phyloP scores from a whole-genome alignment of 2,888 invertebrate species.

The Phrixothrix hirtus region DNA sequence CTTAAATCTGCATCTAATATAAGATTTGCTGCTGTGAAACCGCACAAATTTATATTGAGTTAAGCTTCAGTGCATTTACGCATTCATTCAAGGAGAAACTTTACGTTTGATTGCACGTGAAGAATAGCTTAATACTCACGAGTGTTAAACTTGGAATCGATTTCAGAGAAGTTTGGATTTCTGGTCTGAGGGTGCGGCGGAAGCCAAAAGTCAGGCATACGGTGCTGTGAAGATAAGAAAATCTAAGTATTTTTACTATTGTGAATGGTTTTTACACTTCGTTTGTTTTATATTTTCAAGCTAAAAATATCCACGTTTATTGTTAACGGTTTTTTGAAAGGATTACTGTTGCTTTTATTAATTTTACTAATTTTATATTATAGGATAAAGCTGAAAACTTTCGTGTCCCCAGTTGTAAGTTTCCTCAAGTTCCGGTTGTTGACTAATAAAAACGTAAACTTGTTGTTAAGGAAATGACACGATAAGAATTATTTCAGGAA shows the following conservation, averaged over 20 bases:
- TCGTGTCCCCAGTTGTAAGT: too few relatives aligned
- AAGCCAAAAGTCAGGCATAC: slow-evolving; percentile 26
- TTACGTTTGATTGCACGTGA: slow-evolving; percentile 54
- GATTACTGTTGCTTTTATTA: too few relatives aligned
- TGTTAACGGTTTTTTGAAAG: too few relatives aligned
- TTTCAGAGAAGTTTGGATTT: slow-evolving; percentile 35
- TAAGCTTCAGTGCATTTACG: slow-evolving; percentile 46
- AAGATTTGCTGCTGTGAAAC: slow-evolving; percentile 13
- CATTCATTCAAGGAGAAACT: slow-evolving; percentile 52
- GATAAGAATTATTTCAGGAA: too few relatives aligned
- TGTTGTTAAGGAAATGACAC: too few relatives aligned
- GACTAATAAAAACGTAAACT: too few relatives aligned
- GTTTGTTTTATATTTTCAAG: slow-evolving; percentile 1
- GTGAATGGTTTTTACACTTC: slow-evolving; percentile 6
- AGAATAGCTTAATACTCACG: slow-evolving; percentile 51
- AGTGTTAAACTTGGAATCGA: slow-evolving; percentile 44
- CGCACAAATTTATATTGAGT: slow-evolving; percentile 31
- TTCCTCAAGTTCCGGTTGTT: too few relatives aligned
- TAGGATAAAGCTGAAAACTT: too few relatives aligned
- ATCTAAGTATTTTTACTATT: slow-evolving; percentile 12
- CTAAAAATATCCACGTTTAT: too few relatives aligned
- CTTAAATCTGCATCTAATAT: too few relatives aligned
- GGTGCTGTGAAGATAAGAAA: slow-evolving; percentile 24
- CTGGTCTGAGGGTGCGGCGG: slow-evolving; percentile 19
- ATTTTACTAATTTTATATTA: too few relatives aligned